Base-by-base conservation (phyloP, 1,140 invertebrate species). In the Drosophila persimilis region DNA sequence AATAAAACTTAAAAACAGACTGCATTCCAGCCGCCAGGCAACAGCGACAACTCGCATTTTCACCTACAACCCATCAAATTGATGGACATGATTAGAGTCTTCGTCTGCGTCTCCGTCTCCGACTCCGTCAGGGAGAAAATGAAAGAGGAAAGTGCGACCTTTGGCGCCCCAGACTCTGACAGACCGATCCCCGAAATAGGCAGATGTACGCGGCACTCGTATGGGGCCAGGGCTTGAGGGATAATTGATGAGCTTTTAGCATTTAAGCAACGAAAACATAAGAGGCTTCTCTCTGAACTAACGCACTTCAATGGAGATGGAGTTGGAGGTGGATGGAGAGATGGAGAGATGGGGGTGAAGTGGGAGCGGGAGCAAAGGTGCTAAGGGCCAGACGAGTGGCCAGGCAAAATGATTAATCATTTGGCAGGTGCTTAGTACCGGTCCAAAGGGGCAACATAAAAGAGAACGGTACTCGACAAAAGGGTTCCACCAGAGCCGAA, bases 171-270 rank as follows among this genome's bases (percentile, higher is more conserved):
- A 64, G 29, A 26, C 51, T 17, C 15, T 47, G 17, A 24, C 50
- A 29, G 39, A 69, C 65, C 66, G 66, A 57, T 57, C 52, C 63
- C 64, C 64, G 6, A 67, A 62, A 76, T 64, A 77, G 75, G 69
- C 79, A 84, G 84, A 89, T 89, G 83, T 75, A 83, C 60, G 59
- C 51, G 66, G 41, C 53, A 73, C 20, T 20, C 52, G 6, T 22
- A 44, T 13, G 41, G n/a, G 22, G 46, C 71, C 58, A 24, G 43
- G 43, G 26, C 63, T 53, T 31, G 59, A 44, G 56, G 35, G 64
- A 76, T 88, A 88, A 88, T 88, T 88, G 83, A 88, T 88, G 83
- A 89, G 83, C 84, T 88, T 88, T 88, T 88, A 88, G 83, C 75
- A 88, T 88, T 88, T 70, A 73, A 79, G 61, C 72, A 66, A 65